Evolutionary conservation across 2,888 invertebrate genomes (phyloP).

Genomic region (Cerastis leucographa): DNA sequence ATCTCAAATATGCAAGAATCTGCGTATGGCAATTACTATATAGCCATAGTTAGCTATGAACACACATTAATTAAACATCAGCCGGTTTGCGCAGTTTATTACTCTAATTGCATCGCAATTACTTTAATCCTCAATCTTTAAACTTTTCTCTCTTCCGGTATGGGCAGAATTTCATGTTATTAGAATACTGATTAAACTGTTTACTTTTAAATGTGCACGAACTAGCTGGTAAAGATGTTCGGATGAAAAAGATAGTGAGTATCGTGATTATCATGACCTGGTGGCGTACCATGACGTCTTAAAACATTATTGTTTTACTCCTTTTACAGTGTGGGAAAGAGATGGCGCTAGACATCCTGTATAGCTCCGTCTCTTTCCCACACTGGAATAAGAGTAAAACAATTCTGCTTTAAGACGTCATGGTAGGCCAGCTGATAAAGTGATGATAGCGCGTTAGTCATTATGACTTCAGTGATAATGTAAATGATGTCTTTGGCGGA

Average conservation of each 20-base stretch:
- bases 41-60: slow-evolving; percentile 17
- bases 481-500: neutral
- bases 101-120: slow-evolving; percentile 43
- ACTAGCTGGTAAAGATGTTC: neutral
- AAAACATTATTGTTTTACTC: too few species aligned
- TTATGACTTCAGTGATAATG: neutral
- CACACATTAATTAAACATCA: slow-evolving; percentile 8
- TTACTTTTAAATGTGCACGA: slow-evolving; percentile 1
- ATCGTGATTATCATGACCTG: slow-evolving; percentile 26
- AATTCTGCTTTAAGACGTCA: too few species aligned
- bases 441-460: neutral
- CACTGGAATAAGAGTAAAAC: too few species aligned
- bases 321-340: too few species aligned
- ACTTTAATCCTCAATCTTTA: slow-evolving; percentile 14
- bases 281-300: too few species aligned
- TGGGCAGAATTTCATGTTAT: slow-evolving; percentile 19
- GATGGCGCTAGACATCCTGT: too few species aligned
- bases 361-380: too few species aligned
- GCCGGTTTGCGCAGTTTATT: slow-evolving; percentile 40
- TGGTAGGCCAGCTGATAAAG: too few species aligned
- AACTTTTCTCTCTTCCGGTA: slow-evolving; percentile 21
- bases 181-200: slow-evolving; percentile 12
- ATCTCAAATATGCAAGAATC: slow-evolving; percentile 26
- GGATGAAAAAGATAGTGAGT: neutral
- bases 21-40: slow-evolving; percentile 18